A percentile compares a stretch with the other conserved stretches of the same genome.
These are phyloP conservation scores for Chromoteleia sp. DNA, from an alignment of 2,888 invertebrate species.

Conservation along the genomic window DNA sequence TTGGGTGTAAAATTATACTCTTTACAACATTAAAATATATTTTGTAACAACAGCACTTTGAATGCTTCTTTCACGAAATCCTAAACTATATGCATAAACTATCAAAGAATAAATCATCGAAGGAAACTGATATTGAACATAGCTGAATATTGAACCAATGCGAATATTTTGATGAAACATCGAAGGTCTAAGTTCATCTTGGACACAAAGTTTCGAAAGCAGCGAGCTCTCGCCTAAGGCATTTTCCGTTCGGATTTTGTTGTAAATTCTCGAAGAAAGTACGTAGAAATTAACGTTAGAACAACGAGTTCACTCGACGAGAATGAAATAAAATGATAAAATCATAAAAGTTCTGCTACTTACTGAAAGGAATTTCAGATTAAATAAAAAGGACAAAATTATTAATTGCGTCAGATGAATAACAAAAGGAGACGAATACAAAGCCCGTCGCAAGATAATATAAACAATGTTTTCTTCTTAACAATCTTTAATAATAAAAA, in stretches of 20 bases:
- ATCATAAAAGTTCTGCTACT: slow-evolving; percentile 56
- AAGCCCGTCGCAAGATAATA: neutral
- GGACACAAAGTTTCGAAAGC: slow-evolving; percentile 41
- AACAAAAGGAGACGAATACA: neutral
- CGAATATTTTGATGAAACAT: slow-evolving; percentile 57
- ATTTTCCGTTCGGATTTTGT: slow-evolving; percentile 46
- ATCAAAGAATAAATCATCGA: slow-evolving; percentile 25
- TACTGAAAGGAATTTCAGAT: slow-evolving; percentile 33
- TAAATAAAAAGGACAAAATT: slow-evolving; percentile 39
- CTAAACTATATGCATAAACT: neutral
- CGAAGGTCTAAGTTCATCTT: slow-evolving; percentile 49
- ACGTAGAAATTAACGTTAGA: slow-evolving; percentile 53
- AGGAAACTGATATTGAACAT: slow-evolving; percentile 10
- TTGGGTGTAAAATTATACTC: too few species aligned
- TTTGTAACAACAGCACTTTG: neutral
- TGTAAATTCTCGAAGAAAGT: slow-evolving; percentile 43
- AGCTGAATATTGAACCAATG: slow-evolving; percentile 38
- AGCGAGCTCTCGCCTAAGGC: slow-evolving; percentile 33
- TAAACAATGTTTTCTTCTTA: neutral
- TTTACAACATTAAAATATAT: too few species aligned
- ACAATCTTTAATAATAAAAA: neutral
- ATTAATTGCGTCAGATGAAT: neutral
- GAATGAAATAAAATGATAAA: slow-evolving; percentile 59
- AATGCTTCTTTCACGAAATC: neutral
- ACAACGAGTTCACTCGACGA: slow-evolving; percentile 50